Base-by-base conservation (phyloP, 2,797 vertebrate genomes). In the Adrianichthys oophorus region DNA sequence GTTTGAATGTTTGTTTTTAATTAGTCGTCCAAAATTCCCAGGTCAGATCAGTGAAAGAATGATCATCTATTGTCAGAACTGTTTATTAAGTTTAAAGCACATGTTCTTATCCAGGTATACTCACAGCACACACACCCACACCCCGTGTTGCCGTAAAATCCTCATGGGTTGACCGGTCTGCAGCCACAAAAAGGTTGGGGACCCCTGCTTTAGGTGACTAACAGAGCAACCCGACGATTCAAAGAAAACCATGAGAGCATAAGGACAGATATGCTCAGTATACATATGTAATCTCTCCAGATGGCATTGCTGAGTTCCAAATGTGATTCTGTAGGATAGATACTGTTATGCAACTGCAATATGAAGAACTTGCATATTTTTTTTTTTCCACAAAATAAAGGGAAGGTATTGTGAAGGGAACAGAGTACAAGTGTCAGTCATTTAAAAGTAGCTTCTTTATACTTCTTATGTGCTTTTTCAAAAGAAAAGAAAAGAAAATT, bases 211-310 rank as follows among this genome's bases (percentile, higher is more conserved):
- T 19, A 19, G 19, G 19, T 85, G 84, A 88, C 83, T 78, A 86
- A 85, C 65, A 64, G 65, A 55, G 53, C 13, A 53, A 65, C 66
- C 66, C 71, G 52, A 59, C 70, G 75, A 85, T 84, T 73, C 86
- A 85, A 77, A 83, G 66, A 76, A 68, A 64, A 66, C 72, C 59
- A 63, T 5, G 47, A 70, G 49, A 80, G 83, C 76, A 82, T 71
- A 75, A 77, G 71, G 68, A 85, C 64, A 80, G 68, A 72, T 65
- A 61, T 73, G 69, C 80, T 85, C 78, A 74, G 72, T 78, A 72
- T 70, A 12, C 32, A 32, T 32, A 32, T 32, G 2, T 32, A 62
- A 68, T 84, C 57, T 75, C 71, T 80, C 68, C 54, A 79, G 69
- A 79, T 67, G 4, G 45, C 60, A 65, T 77, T 66, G 52, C 67